These are phyloP conservation scores for Bhutanitis thaidina DNA, from an alignment of 2,888 invertebrate species.

Conservation along the genomic window DNA sequence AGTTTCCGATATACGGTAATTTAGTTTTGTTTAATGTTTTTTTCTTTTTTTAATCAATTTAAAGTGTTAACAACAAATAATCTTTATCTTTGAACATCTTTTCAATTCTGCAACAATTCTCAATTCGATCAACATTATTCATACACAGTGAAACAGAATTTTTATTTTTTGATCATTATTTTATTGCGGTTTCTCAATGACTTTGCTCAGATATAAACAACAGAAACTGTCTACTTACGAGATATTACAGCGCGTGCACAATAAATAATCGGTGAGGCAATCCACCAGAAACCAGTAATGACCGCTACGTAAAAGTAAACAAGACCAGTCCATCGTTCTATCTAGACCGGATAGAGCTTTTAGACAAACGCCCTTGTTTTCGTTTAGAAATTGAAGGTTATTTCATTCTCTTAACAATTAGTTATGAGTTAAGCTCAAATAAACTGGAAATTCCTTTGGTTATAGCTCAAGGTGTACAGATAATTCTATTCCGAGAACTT, in stretches of 20 bases:
- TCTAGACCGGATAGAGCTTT: conserved; percentile 1
- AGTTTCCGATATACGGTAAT: too few species aligned
- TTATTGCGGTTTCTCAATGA: conserved; percentile 12
- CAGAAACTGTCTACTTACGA: conserved; percentile 18
- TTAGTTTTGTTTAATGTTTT: too few species aligned
- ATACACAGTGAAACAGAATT: too few species aligned
- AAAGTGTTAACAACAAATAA: too few species aligned
- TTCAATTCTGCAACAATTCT: too few species aligned
- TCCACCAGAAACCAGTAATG: conserved; percentile 11
- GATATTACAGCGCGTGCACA: conserved; percentile 9
- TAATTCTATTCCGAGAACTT: conserved; percentile 19
- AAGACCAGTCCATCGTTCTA: conserved; percentile 7
- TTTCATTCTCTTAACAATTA: not conserved
- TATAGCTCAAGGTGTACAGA: conserved; percentile 16
- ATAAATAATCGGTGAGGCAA: conserved; percentile 19
- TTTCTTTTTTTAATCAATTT: too few species aligned
- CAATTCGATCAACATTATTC: too few species aligned
- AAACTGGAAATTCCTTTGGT: conserved; percentile 1
- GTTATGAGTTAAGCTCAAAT: not conserved
- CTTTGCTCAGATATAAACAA: conserved; percentile 14
- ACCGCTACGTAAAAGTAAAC: conserved; percentile 10
- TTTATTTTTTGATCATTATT: not conserved
- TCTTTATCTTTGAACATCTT: too few species aligned
- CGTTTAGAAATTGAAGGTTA: not conserved
- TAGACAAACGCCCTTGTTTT: conserved; percentile 6